These are phyloP conservation scores for Parapsyche elsis DNA, from an alignment of 1,140 invertebrate genomes.

Conservation along the genomic window DNA sequence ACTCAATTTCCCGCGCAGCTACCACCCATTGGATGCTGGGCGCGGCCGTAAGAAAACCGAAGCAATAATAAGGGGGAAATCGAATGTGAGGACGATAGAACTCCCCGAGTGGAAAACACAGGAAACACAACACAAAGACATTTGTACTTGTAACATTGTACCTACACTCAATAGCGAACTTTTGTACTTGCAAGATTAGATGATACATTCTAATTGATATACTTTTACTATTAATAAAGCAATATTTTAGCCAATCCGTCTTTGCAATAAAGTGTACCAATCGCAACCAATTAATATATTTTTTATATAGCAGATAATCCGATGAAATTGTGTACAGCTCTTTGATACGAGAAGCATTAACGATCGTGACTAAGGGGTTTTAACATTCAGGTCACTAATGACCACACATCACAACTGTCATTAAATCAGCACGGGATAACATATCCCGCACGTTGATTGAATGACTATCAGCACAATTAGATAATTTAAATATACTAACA, in stretches of 20 bases:
- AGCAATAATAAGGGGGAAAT: conserved; percentile 39
- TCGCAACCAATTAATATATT: too few species aligned
- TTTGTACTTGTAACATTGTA: too few species aligned
- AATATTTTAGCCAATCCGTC: too few species aligned
- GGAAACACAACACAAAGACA: neutral
- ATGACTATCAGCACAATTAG: too few species aligned
- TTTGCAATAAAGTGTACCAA: too few species aligned
- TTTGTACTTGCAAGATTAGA: too few species aligned
- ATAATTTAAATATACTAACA: too few species aligned
- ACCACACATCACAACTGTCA: neutral
- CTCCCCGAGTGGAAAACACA: neutral
- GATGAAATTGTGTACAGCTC: neutral
- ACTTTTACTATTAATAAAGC: too few species aligned
- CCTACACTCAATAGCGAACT: too few species aligned
- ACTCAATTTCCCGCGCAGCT: conserved; percentile 33
- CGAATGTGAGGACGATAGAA: conserved; percentile 21
- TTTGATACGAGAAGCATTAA: neutral
- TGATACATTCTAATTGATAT: too few species aligned
- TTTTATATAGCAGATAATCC: neutral
- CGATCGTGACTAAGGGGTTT: conserved; percentile 6
- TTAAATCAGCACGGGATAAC: neutral
- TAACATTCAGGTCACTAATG: neutral
- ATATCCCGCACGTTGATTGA: too few species aligned
- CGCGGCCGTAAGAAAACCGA: conserved; percentile 32
- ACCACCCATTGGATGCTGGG: neutral